A percentile compares a stretch with the other conserved stretches of the same genome.
phyloP scores from a whole-genome alignment of 2,113 vertebrate species.

The Micronycteris hirsuta region DNA sequence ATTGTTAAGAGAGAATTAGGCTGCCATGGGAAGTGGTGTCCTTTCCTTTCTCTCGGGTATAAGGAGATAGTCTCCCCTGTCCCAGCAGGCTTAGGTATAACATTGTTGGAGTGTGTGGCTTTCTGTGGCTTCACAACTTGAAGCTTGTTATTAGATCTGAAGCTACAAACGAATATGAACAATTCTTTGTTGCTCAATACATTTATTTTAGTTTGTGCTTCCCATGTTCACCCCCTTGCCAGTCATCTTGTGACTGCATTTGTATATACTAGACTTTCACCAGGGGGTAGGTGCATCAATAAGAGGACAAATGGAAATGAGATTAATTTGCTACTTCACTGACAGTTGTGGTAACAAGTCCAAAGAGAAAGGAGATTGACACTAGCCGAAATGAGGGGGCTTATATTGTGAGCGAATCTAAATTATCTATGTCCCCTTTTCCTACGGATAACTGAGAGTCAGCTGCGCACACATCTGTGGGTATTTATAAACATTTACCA shows the following conservation, averaged over 20 bases:
- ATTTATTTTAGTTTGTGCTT: background rate
- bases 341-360: constrained; percentile 53
- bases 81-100: background rate
- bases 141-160: background rate
- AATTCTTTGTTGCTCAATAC: background rate
- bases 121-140: background rate
- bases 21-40: background rate
- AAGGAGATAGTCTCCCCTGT: background rate
- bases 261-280: background rate
- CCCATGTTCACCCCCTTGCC: background rate
- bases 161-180: background rate
- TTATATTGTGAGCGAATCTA: constrained; percentile 21
- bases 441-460: constrained; percentile 66
- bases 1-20: background rate
- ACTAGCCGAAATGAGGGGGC: constrained; percentile 38
- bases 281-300: background rate
- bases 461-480: constrained; percentile 69
- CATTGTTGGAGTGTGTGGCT: background rate
- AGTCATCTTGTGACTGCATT: background rate
- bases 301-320: constrained; percentile 49
- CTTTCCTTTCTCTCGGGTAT: background rate
- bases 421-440: constrained; percentile 55
- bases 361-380: constrained; percentile 28
- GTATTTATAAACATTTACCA: constrained; percentile 46
- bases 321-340: constrained; percentile 56